These are phyloP conservation scores for Ammodytes dubius DNA, from an alignment of 2,113 vertebrate species.

Conservation along the genomic window DNA sequence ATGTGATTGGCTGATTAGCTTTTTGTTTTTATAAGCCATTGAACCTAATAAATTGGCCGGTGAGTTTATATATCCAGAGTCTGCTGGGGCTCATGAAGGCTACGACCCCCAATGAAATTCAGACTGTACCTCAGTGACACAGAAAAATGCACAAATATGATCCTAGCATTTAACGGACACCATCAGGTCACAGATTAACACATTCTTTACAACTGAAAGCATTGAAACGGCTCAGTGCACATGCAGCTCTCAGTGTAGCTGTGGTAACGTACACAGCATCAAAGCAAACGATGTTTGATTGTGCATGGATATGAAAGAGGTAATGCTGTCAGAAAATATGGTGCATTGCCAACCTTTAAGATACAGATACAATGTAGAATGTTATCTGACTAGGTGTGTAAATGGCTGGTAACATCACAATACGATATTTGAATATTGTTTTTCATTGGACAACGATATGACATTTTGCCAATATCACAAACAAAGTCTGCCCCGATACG, in stretches of 20 bases:
- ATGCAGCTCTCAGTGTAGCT: conserved; percentile 25
- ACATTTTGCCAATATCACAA: no score
- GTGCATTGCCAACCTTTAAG: conserved; percentile 7
- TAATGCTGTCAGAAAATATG: conserved; percentile 10
- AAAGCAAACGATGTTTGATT: conserved; percentile 51
- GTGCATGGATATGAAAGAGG: conserved; percentile 45
- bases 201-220: conserved; percentile 39
- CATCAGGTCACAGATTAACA: conserved; percentile 44
- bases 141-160: conserved; percentile 34
- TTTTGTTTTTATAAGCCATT: no score
- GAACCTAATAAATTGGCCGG: no score
- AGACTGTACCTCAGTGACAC: conserved; percentile 31
- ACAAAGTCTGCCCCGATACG: no score
- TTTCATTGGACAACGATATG: no score
- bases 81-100: conserved; percentile 19
- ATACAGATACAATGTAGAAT: not conserved
- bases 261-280: conserved; percentile 27
- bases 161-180: conserved; percentile 18
- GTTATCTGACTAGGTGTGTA: not conserved
- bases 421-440: no score
- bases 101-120: conserved; percentile 31
- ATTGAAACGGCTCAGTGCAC: conserved; percentile 20
- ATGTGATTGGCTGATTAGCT: no score
- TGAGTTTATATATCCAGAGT: not conserved
- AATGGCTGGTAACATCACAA: no score